These are phyloP conservation scores for Agapetus fuscipes DNA, from an alignment of 2,888 invertebrate species.

Conservation along the genomic window DNA sequence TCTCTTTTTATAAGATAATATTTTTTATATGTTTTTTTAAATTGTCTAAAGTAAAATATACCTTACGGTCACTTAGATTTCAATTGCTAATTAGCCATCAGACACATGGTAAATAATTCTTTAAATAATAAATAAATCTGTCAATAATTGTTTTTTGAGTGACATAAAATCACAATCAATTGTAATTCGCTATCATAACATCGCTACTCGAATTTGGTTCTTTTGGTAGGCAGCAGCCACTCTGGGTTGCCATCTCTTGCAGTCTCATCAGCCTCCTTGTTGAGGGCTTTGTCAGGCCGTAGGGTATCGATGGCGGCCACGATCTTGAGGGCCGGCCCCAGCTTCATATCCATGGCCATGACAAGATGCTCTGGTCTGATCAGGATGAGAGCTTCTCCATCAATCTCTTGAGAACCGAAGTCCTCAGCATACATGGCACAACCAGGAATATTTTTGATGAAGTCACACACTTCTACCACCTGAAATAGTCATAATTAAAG, in stretches of 20 bases:
- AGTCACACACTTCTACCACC: constrained; percentile 75
- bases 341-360: constrained; percentile 89
- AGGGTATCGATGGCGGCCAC: constrained; percentile 85
- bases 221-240: not conserved
- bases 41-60: too few relatives aligned
- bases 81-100: too few relatives aligned
- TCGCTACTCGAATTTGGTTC: not conserved
- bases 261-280: constrained; percentile 7
- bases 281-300: constrained; percentile 49
- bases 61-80: too few relatives aligned
- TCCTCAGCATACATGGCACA: constrained; percentile 91
- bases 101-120: too few relatives aligned
- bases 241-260: not conserved
- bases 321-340: constrained; percentile 92
- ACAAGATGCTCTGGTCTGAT: constrained; percentile 92
- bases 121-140: too few relatives aligned
- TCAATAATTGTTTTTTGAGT: too few relatives aligned
- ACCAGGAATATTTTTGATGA: constrained; percentile 81
- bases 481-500: not conserved
- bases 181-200: not conserved
- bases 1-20: too few relatives aligned
- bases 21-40: too few relatives aligned
- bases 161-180: too few relatives aligned
- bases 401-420: constrained; percentile 91
- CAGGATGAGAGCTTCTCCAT: constrained; percentile 87